Conservation (phyloP, 2,797 vertebrate genomes). For the Myiotriccus ornatus region DNA sequence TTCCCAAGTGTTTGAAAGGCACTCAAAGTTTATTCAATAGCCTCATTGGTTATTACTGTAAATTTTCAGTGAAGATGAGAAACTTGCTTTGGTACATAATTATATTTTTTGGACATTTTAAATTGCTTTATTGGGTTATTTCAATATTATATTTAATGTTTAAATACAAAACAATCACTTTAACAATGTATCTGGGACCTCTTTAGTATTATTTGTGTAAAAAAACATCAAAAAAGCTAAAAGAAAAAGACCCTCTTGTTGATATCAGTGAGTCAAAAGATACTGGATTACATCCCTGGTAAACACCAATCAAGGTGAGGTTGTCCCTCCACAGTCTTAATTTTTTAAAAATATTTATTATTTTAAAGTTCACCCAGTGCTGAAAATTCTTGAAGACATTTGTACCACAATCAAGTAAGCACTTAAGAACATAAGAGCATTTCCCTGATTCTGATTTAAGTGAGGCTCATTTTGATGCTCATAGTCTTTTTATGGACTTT, state of each 20-base stretch:
- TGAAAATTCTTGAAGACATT: background rate
- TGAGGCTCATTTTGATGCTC: background rate
- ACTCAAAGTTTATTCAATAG: constrained; percentile 74
- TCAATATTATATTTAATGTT: constrained; percentile 53
- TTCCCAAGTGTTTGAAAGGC: constrained; percentile 75
- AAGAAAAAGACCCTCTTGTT: background rate
- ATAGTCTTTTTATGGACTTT: background rate
- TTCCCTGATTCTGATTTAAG: background rate
- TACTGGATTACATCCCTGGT: background rate
- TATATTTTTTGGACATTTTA: constrained; percentile 35
- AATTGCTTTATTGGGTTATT: constrained; percentile 50
- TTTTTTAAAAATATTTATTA: constrained; percentile 33
- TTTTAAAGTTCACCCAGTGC: background rate
- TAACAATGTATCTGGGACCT: constrained; percentile 42
- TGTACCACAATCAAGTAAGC: background rate
- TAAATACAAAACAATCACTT: constrained; percentile 58
- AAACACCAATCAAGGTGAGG: constrained; percentile 33
- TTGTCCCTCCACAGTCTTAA: background rate
- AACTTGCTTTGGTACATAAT: constrained; percentile 73
- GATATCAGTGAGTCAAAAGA: background rate
- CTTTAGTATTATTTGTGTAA: background rate
- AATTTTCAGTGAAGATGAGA: constrained; percentile 55
- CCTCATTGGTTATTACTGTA: constrained; percentile 52
- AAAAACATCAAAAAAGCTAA: background rate
- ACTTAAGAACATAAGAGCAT: background rate